Conservation (phyloP, 1,140 invertebrate species). For the Leptestheria dahalacensis region DNA sequence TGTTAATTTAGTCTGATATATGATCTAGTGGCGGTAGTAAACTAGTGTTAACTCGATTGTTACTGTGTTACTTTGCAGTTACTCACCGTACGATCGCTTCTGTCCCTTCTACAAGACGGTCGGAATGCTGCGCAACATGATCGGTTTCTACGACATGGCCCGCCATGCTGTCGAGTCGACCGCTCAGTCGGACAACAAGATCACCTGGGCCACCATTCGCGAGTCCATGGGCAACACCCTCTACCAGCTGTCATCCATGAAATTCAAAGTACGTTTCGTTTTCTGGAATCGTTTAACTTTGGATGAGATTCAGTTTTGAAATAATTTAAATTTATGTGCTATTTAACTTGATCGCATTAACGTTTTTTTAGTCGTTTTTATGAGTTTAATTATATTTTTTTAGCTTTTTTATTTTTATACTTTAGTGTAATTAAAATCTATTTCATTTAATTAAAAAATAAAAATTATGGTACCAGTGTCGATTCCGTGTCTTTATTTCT, state of each 20-base stretch:
- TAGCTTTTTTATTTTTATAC: too few relatives aligned
- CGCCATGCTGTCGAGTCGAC: slow-evolving; percentile 94
- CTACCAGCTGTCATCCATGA: slow-evolving; percentile 97
- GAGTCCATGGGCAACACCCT: slow-evolving; percentile 92
- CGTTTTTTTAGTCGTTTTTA: too few relatives aligned
- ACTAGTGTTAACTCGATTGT: neutral
- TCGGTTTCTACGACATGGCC: slow-evolving; percentile 95
- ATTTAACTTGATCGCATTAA: too few relatives aligned
- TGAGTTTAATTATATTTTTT: too few relatives aligned
- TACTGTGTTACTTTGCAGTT: slow-evolving; percentile 38
- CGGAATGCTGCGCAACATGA: slow-evolving; percentile 97
- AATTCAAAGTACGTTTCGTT: slow-evolving; percentile 72
- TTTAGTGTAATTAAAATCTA: too few relatives aligned
- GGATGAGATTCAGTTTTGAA: neutral
- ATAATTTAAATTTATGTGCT: too few relatives aligned
- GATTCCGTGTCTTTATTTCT: too few relatives aligned
- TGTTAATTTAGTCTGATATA: too few relatives aligned
- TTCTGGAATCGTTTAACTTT: neutral
- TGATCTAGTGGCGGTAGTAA: too few relatives aligned
- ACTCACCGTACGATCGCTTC: slow-evolving; percentile 91
- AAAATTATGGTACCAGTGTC: too few relatives aligned
- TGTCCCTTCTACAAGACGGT: slow-evolving; percentile 99
- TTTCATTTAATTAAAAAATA: too few relatives aligned
- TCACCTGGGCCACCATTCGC: slow-evolving; percentile 94
- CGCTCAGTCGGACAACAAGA: slow-evolving; percentile 96